phyloP scores from a whole-genome alignment of 2,113 vertebrate genomes.

The Cryptomyrus ogoouensis region DNA sequence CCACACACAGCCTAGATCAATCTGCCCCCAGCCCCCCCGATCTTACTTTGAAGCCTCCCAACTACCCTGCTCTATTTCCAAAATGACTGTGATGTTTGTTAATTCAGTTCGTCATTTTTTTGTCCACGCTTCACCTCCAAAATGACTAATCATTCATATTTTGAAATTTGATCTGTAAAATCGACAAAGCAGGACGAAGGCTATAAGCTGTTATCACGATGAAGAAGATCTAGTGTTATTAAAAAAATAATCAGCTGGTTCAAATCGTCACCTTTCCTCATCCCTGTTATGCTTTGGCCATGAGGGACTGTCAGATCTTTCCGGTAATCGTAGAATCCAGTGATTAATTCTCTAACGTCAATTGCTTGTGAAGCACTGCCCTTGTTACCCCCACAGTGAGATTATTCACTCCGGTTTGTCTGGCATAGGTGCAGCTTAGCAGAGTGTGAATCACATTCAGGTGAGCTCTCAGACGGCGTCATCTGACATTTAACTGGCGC shows the following conservation, averaged over 20 bases:
- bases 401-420: not conserved
- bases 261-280: not conserved
- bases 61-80: not conserved
- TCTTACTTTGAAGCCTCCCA: not conserved
- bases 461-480: not conserved
- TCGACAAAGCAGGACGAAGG: not conserved
- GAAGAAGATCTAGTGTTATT: not conserved
- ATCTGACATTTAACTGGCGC: not conserved
- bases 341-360: not conserved
- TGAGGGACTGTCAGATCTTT: not conserved
- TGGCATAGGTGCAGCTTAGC: not conserved
- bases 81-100: not conserved
- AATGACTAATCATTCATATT: not conserved
- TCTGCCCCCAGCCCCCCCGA: not conserved
- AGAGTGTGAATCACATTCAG: not conserved
- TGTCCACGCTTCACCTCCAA: not conserved
- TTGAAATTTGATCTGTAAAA: not conserved
- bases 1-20: not conserved
- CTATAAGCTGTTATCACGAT: not conserved
- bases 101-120: not conserved
- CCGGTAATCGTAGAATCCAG: not conserved
- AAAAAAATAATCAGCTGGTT: not conserved
- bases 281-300: not conserved
- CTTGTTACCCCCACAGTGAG: not conserved
- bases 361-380: not conserved